Conservation (phyloP, 2,888 invertebrate species). For the Nemoura dubitans region DNA sequence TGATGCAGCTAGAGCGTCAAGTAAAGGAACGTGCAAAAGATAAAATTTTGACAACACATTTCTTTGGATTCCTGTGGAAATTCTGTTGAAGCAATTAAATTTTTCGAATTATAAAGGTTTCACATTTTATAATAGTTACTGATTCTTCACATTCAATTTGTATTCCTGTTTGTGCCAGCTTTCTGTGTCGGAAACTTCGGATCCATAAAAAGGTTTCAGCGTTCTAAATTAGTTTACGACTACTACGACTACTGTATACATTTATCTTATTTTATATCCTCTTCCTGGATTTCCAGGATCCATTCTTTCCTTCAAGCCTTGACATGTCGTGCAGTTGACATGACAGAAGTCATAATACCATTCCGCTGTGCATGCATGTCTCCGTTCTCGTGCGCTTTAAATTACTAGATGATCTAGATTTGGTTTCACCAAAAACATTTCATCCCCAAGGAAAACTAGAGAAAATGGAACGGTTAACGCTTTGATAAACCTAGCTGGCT, state of each 20-base stretch:
- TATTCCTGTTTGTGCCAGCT: neutral
- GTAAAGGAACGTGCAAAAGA: neutral
- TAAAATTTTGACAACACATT: neutral
- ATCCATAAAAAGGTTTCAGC: conserved; percentile 12
- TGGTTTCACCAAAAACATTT: neutral
- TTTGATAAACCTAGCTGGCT: neutral
- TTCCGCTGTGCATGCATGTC: conserved; percentile 16
- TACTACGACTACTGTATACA: neutral
- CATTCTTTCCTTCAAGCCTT: neutral
- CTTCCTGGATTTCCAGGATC: conserved; percentile 14
- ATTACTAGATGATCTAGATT: conserved; percentile 2
- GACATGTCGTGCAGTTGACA: conserved; percentile 25
- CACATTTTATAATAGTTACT: neutral
- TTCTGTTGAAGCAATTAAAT: neutral
- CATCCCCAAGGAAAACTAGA: neutral
- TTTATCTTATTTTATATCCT: neutral
- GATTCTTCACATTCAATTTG: neutral
- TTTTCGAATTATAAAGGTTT: neutral
- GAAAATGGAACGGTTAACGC: neutral
- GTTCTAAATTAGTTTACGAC: conserved; percentile 26
- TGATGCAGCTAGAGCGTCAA: neutral
- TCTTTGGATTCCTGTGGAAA: neutral
- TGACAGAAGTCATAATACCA: conserved; percentile 23
- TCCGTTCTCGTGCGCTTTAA: neutral
- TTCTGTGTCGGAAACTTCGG: conserved; percentile 1